Conservation (phyloP, 2,113 vertebrate genomes). For the Erinaceus europaeus region DNA sequence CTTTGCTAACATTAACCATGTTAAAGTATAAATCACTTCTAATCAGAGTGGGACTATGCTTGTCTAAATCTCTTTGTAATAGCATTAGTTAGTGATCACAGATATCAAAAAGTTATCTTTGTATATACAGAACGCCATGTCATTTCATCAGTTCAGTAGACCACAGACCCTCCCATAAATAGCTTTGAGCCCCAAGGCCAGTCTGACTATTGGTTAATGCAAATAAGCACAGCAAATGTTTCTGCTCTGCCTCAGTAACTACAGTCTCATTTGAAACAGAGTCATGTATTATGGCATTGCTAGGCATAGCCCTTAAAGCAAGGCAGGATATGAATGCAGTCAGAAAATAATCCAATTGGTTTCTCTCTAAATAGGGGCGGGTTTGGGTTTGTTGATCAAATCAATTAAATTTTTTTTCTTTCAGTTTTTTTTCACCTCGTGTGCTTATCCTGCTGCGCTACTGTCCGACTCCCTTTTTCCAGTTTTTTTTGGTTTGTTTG, state of each 20-base stretch:
- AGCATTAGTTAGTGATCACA: slow-evolving; percentile 53
- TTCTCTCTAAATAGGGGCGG: slow-evolving; percentile 49
- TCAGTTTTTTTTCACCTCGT: no score
- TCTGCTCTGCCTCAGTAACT: slow-evolving; percentile 57
- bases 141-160: slow-evolving; percentile 57
- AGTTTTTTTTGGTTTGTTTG: no score
- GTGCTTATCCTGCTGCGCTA: no score
- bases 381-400: slow-evolving; percentile 59
- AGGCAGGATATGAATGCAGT: slow-evolving; percentile 8
- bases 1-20: not conserved
- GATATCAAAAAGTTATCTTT: slow-evolving; percentile 48
- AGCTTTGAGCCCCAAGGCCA: slow-evolving; percentile 58
- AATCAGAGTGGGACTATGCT: slow-evolving; percentile 16
- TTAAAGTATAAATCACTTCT: slow-evolving; percentile 34
- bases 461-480: no score
- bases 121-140: slow-evolving; percentile 26
- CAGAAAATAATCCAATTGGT: slow-evolving; percentile 44
- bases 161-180: slow-evolving; percentile 51
- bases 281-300: slow-evolving; percentile 49
- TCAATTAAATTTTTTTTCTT: slow-evolving; percentile 51
- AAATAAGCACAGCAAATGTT: slow-evolving; percentile 66
- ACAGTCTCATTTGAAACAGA: slow-evolving; percentile 60
- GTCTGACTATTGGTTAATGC: slow-evolving; percentile 66
- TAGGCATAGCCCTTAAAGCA: slow-evolving; percentile 49
- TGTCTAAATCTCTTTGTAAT: slow-evolving; percentile 43